A percentile compares a stretch with the other conserved stretches of the same genome.
Conservation (phyloP, 2,113 vertebrate genomes). For the Plotosus lineatus region DNA sequence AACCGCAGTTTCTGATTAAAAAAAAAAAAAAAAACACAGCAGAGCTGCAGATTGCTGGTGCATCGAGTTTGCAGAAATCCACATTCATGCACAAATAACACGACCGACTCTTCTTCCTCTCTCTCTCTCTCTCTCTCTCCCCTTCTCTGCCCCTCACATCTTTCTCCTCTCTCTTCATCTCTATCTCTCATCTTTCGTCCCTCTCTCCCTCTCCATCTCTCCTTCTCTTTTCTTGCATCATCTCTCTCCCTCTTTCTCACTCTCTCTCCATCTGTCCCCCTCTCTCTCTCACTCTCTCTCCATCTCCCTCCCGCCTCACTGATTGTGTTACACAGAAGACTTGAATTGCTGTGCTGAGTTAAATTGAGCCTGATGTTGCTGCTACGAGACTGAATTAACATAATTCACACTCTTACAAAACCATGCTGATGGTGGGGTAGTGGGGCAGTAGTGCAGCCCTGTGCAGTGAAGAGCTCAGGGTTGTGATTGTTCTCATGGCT, state of each 20-base stretch:
- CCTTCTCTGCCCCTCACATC: background rate
- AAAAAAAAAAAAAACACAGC: too few species aligned
- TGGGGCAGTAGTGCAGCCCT: too few species aligned
- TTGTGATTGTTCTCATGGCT: too few species aligned
- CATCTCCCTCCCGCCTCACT: too few species aligned
- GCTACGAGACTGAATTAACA: too few species aligned
- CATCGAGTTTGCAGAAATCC: slow-evolving; percentile 17
- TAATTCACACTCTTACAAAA: too few species aligned
- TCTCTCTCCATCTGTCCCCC: background rate
- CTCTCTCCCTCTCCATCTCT: background rate
- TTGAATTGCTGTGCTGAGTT: too few species aligned
- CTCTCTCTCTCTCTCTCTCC: background rate
- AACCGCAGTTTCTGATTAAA: slow-evolving; percentile 16
- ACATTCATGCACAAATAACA: background rate
- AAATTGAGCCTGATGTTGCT: too few species aligned
- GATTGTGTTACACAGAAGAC: too few species aligned
- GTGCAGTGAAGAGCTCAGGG: too few species aligned
- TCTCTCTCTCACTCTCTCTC: background rate
- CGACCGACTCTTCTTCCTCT: background rate
- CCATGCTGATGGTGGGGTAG: too few species aligned
- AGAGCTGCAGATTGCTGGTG: slow-evolving; percentile 19
- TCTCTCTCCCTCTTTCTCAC: background rate
- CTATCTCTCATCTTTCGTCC: background rate
- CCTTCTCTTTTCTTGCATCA: too few species aligned
- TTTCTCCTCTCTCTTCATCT: background rate